Evolutionary conservation across 2,797 vertebrate genomes (phyloP).

Genomic region (Morus bassanus): DNA sequence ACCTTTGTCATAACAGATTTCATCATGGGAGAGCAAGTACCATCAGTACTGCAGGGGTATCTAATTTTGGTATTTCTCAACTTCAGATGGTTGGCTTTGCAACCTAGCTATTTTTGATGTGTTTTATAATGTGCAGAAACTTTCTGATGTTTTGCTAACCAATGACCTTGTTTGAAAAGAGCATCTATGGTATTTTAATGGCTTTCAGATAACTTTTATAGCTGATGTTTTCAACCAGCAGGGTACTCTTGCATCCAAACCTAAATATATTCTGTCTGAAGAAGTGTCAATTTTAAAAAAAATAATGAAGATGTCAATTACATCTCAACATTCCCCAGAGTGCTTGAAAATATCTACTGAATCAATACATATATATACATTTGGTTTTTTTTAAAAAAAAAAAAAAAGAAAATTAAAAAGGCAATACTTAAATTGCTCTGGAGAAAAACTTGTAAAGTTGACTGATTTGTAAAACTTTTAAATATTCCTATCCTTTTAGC

Average conservation of each 20-base stretch:
- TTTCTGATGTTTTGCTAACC: constrained; percentile 17
- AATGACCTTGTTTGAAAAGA: constrained; percentile 12
- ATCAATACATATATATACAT: background rate
- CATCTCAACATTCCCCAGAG: background rate
- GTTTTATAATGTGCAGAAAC: background rate
- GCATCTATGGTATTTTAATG: background rate
- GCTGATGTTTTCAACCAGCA: background rate
- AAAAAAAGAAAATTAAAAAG: background rate
- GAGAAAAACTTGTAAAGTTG: background rate
- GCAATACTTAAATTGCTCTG: background rate
- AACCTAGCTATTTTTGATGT: constrained; percentile 9
- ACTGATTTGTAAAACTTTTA: background rate
- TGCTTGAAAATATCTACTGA: background rate
- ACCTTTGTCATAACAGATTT: constrained; percentile 34
- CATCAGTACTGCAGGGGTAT: constrained; percentile 36
- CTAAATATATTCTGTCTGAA: constrained; percentile 1
- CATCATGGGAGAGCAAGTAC: background rate
- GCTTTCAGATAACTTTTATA: constrained; percentile 30
- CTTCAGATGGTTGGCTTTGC: constrained; percentile 22
- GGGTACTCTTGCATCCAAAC: background rate
- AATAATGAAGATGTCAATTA: background rate
- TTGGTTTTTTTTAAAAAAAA: background rate
- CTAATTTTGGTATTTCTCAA: constrained; percentile 36
- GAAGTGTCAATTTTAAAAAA: background rate
- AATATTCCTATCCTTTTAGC: background rate